A percentile compares a stretch with the other conserved stretches of the same genome.
Evolutionary conservation across 2,888 invertebrate species (phyloP).

Genomic region (Phortica magna): DNA sequence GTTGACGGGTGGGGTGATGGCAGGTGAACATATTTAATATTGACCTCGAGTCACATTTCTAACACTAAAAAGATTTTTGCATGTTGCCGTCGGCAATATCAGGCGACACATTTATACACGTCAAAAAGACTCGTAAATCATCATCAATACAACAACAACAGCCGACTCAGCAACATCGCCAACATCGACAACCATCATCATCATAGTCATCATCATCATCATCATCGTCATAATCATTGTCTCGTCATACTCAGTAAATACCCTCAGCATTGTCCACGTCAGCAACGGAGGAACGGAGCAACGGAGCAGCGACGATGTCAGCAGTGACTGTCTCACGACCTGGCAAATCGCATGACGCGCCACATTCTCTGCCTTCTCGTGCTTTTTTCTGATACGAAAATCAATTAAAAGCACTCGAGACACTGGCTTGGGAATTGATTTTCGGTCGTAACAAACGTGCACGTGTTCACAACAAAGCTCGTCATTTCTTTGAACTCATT

Average conservation of each 20-base stretch:
- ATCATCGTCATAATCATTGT: background rate
- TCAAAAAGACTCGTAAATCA: slow-evolving; percentile 17
- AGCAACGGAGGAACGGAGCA: no score
- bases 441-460: no score
- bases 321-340: background rate
- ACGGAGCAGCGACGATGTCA: background rate
- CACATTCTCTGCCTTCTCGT: background rate
- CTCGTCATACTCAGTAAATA: background rate
- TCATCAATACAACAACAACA: background rate
- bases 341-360: background rate
- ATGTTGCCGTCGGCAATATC: slow-evolving; percentile 4
- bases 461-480: background rate
- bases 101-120: background rate
- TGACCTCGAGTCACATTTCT: slow-evolving; percentile 20
- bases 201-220: slow-evolving; percentile 1
- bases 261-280: background rate
- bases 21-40: background rate
- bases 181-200: background rate
- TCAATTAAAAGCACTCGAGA: slow-evolving; percentile 12
- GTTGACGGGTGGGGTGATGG: background rate
- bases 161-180: slow-evolving; percentile 2
- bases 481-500: slow-evolving; percentile 1
- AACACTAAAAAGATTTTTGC: slow-evolving; percentile 25
- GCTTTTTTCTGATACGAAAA: background rate
- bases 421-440: slow-evolving; percentile 11